Percentiles rank a stretch among this genome's conserved stretches.
phyloP scores from a whole-genome alignment of 2,113 vertebrate genomes.

The Thamnaconus septentrionalis region DNA sequence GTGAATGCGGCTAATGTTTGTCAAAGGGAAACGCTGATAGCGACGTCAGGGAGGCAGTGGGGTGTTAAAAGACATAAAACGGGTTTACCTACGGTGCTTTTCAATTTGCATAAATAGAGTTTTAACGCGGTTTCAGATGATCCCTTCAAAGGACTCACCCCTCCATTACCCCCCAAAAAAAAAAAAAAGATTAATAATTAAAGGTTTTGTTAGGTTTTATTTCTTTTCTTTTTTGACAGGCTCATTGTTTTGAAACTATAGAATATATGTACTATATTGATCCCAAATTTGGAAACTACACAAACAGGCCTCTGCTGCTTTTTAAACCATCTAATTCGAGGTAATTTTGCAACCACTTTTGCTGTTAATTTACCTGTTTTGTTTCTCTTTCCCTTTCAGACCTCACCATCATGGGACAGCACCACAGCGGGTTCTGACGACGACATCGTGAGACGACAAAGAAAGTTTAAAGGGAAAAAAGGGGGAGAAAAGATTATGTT shows the following conservation, averaged over 20 bases:
- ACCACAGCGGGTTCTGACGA: conserved; percentile 86
- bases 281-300: too few relatives aligned
- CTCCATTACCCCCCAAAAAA: too few relatives aligned
- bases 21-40: conserved; percentile 51
- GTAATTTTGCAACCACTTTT: background rate
- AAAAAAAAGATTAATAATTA: too few relatives aligned
- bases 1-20: conserved; percentile 56
- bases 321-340: background rate
- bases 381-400: conserved; percentile 72
- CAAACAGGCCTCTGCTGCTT: too few relatives aligned
- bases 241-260: background rate
- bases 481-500: conserved; percentile 48
- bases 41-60: conserved; percentile 36
- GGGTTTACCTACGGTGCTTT: conserved; percentile 29
- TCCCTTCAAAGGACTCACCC: background rate
- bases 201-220: too few relatives aligned
- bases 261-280: too few relatives aligned
- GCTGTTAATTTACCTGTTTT: conserved; percentile 6
- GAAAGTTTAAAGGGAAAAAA: background rate
- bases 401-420: conserved; percentile 87
- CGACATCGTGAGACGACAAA: conserved; percentile 65
- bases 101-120: conserved; percentile 37
- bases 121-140: conserved; percentile 7
- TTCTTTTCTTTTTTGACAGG: too few relatives aligned
- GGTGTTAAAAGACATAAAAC: conserved; percentile 51